A percentile compares a stretch with the other conserved stretches of the same genome.
Conservation (phyloP, 1,140 invertebrate genomes). For the Drosophila ogumai region DNA sequence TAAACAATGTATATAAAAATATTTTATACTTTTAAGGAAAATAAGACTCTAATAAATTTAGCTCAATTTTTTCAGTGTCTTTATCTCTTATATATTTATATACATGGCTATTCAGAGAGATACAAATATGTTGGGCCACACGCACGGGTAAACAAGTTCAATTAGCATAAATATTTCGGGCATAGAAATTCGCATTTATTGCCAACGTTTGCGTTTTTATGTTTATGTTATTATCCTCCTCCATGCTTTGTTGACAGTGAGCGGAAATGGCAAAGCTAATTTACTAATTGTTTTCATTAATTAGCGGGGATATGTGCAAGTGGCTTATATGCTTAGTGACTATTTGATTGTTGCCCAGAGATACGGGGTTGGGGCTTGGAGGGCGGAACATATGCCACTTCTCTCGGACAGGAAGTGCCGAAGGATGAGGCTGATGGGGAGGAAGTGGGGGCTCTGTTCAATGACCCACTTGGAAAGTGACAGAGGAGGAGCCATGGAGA, state of each 20-base stretch:
- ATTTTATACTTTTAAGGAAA: not conserved
- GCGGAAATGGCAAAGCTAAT: conserved; percentile 69
- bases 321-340: conserved; percentile 54
- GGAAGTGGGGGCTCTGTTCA: conserved; percentile 29
- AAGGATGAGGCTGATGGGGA: not conserved
- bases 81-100: conserved; percentile 15
- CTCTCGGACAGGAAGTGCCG: conserved; percentile 14
- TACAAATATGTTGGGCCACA: conserved; percentile 47
- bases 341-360: conserved; percentile 47
- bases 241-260: conserved; percentile 55
- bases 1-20: too few species aligned
- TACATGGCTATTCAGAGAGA: conserved; percentile 30
- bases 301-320: conserved; percentile 59
- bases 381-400: conserved; percentile 24
- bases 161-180: conserved; percentile 78
- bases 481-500: conserved; percentile 11
- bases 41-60: too few species aligned
- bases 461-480: conserved; percentile 59
- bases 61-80: not conserved
- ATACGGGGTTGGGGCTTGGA: not conserved
- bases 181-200: conserved; percentile 73
- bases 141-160: conserved; percentile 81
- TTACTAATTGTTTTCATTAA: conserved; percentile 83
- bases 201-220: conserved; percentile 79
- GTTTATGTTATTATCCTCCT: conserved; percentile 68